Base-by-base conservation (phyloP, 2,888 invertebrate species). In the Pardosa pseudoannulata region DNA sequence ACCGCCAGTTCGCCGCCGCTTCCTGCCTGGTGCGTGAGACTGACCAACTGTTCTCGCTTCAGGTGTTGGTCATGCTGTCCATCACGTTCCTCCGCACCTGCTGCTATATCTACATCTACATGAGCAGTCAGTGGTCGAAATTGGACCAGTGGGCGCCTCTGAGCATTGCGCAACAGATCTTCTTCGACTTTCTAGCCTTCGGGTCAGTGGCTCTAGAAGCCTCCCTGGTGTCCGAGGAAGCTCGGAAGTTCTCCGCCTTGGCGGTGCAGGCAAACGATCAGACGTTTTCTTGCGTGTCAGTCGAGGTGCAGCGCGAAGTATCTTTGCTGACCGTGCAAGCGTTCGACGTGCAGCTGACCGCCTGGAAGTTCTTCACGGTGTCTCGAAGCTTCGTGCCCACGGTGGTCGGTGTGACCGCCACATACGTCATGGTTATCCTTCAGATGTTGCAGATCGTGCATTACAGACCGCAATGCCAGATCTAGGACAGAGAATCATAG, bases 351-450 rank as follows among this genome's bases (percentile, higher is more conserved):
- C 83, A 83, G 27, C 32, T 83, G 1, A 83, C 83, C 1, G 83
- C 83, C 0, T 83, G 83, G 83, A 83, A 83, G 27, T 78, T 83
- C 19, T 83, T 83, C 50, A 83, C 78, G 0, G 78, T 83, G 1
- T 78, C 83, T 7, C 32, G 83, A 50, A 78, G 67, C 31, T 78
- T 83, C 27, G 56, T 78, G 5, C 83, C 83, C 23, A 78, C 83
- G 56, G 83, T 78, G 0, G 68, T 83, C 11, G 83, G 83, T 23
- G 76, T 83, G 1, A 83, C 83, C 28, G 46, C 64, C 6, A 83
- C 83, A 19, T 83, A 83, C 19, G 71, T 78, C 32, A 28, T 83
- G 23, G 36, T 83, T 5, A 83, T 83, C 29, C n/a, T 83, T 3
- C 83, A 83, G 11, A 19, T 56, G 56, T 23, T 23, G 5, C 23